Conservation (phyloP, 2,797 vertebrate genomes). For the Kryptolebias ocellatus region DNA sequence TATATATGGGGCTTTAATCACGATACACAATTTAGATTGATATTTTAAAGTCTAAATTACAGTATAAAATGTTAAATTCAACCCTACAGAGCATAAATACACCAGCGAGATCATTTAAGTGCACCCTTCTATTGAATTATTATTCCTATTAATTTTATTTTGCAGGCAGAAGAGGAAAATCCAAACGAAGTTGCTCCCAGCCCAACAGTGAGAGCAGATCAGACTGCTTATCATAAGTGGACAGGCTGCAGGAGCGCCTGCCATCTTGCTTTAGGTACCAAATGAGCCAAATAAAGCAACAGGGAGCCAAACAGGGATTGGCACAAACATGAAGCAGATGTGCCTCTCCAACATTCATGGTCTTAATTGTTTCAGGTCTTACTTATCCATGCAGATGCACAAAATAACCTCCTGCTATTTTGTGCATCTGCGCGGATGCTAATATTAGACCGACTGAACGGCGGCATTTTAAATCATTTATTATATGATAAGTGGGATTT, state of each 20-base stretch:
- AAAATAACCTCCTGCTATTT: constrained; percentile 19
- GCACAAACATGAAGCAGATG: constrained; percentile 58
- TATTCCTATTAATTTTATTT: too few species aligned
- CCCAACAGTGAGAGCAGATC: constrained; percentile 31
- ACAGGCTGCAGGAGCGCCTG: constrained; percentile 53
- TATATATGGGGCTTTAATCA: too few species aligned
- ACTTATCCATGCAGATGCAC: constrained; percentile 33
- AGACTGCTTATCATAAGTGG: constrained; percentile 53
- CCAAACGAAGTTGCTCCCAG: neutral
- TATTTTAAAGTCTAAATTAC: too few species aligned
- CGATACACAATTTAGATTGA: too few species aligned
- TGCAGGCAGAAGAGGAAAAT: too few species aligned
- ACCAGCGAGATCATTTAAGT: too few species aligned
- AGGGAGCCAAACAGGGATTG: constrained; percentile 39
- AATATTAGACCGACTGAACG: constrained; percentile 14
- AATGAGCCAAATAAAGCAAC: constrained; percentile 66
- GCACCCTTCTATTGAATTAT: too few species aligned
- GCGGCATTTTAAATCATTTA: constrained; percentile 6
- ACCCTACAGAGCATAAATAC: too few species aligned
- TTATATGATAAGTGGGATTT: constrained; percentile 8
- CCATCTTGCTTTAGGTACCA: constrained; percentile 65
- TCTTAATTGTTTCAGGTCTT: constrained; percentile 7
- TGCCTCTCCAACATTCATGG: constrained; percentile 17
- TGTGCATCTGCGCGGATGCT: constrained; percentile 17
- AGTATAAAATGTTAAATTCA: too few species aligned